Conservation (phyloP, 2,113 vertebrate species). For the Protomyctophum bolini region DNA sequence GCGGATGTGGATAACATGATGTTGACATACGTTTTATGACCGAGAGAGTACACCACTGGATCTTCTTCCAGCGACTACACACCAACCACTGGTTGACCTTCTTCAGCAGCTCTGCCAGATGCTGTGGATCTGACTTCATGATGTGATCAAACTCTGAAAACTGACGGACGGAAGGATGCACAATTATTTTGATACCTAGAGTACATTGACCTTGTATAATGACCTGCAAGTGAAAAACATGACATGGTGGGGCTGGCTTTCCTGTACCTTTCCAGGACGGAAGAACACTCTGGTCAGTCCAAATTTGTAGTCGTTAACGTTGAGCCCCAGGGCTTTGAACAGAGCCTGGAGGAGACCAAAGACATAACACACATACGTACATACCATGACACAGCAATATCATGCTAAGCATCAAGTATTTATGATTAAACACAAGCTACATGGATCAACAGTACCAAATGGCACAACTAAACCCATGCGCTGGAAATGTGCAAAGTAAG, state of each 20-base stretch:
- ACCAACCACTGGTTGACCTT: slow-evolving; percentile 95
- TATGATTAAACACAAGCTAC: slow-evolving; percentile 26
- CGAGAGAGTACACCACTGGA: slow-evolving; percentile 94
- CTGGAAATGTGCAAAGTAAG: not conserved
- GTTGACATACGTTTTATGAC: slow-evolving; percentile 92
- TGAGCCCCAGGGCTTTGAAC: slow-evolving; percentile 97
- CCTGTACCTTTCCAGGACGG: slow-evolving; percentile 92
- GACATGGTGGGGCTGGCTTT: not conserved
- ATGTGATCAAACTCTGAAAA: slow-evolving; percentile 99
- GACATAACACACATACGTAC: slow-evolving; percentile 2
- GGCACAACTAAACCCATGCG: not conserved
- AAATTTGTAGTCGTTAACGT: slow-evolving; percentile 97
- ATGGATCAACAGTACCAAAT: not conserved
- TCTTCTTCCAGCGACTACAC: slow-evolving; percentile 96
- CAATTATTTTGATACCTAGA: too few relatives aligned
- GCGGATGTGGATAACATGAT: too few relatives aligned
- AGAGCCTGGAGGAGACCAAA: slow-evolving; percentile 82
- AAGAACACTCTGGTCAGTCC: slow-evolving; percentile 98
- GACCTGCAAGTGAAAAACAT: not conserved
- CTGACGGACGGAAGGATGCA: slow-evolving; percentile 65
- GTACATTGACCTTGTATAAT: not conserved
- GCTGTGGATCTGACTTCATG: slow-evolving; percentile 98
- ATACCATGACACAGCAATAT: slow-evolving; percentile 1
- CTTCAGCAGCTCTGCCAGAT: slow-evolving; percentile 91
- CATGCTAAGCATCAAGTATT: not conserved